A percentile compares a stretch with the other conserved stretches of the same genome.
Conservation (phyloP, 1,140 invertebrate species). For the Marisa cornuarietis region DNA sequence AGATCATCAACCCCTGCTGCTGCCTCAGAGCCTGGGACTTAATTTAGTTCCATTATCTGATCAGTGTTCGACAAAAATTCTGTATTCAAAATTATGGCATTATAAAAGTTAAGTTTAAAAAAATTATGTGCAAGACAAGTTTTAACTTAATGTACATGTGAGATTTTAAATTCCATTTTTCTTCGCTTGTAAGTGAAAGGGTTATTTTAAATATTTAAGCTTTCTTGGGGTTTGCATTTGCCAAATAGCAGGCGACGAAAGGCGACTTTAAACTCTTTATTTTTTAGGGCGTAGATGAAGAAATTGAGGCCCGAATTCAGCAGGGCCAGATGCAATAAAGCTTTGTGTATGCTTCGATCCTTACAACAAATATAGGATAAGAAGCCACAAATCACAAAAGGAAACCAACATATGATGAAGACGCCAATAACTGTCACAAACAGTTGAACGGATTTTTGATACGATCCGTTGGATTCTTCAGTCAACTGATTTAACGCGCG, state of each 20-base stretch:
- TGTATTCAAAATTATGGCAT: too few species aligned
- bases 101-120: too few species aligned
- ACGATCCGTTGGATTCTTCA: neutral
- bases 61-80: too few species aligned
- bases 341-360: neutral
- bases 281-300: conserved; percentile 12
- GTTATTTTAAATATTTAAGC: neutral
- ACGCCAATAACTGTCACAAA: conserved; percentile 6
- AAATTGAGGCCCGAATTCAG: conserved; percentile 20
- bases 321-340: neutral
- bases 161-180: too few species aligned
- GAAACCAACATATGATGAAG: conserved; percentile 5
- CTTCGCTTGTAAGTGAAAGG: too few species aligned
- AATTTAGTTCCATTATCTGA: too few species aligned
- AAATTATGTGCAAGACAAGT: too few species aligned
- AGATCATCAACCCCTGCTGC: too few species aligned
- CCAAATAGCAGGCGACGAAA: neutral
- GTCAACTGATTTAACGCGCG: neutral
- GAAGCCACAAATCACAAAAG: neutral
- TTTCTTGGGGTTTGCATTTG: neutral
- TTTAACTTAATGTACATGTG: too few species aligned
- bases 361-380: neutral
- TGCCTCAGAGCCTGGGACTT: too few species aligned
- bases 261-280: conserved; percentile 14
- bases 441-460: conserved; percentile 9